Evolutionary conservation across 2,797 vertebrate genomes (phyloP).

Genomic region (Vipera ursinii): DNA sequence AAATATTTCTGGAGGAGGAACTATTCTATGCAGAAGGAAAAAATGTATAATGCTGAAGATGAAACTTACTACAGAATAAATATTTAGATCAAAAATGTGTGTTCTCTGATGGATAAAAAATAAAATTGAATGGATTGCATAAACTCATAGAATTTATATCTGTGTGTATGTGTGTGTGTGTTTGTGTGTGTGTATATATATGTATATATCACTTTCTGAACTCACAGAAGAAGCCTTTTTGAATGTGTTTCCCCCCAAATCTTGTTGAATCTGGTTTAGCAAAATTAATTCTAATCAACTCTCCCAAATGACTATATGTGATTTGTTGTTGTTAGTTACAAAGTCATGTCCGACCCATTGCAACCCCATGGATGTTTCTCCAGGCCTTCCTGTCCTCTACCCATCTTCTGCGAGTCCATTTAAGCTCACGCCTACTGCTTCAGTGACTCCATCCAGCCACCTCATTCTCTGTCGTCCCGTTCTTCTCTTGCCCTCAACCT

Average conservation of each 20-base stretch:
- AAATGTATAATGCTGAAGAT: background rate
- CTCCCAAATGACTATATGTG: background rate
- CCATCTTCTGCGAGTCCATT: too few relatives aligned
- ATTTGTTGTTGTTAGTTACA: too few relatives aligned
- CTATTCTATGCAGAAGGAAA: background rate
- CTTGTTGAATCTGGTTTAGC: background rate
- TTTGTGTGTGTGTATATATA: too few relatives aligned
- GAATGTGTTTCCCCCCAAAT: background rate
- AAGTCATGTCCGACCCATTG: too few relatives aligned
- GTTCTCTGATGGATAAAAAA: background rate
- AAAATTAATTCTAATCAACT: background rate
- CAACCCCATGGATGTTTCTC: too few relatives aligned
- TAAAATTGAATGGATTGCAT: background rate
- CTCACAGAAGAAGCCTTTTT: background rate
- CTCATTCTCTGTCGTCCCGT: too few relatives aligned
- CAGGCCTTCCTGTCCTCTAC: too few relatives aligned
- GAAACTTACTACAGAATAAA: background rate
- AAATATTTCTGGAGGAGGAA: background rate
- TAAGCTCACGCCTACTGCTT: too few relatives aligned
- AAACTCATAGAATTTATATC: background rate
- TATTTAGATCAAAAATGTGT: background rate
- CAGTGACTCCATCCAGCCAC: too few relatives aligned
- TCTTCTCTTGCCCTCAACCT: too few relatives aligned
- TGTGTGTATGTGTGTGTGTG: too few relatives aligned
- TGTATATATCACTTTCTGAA: background rate